Base-by-base conservation (phyloP, 2,113 vertebrate species). In the Rhadina sibilatrix region DNA sequence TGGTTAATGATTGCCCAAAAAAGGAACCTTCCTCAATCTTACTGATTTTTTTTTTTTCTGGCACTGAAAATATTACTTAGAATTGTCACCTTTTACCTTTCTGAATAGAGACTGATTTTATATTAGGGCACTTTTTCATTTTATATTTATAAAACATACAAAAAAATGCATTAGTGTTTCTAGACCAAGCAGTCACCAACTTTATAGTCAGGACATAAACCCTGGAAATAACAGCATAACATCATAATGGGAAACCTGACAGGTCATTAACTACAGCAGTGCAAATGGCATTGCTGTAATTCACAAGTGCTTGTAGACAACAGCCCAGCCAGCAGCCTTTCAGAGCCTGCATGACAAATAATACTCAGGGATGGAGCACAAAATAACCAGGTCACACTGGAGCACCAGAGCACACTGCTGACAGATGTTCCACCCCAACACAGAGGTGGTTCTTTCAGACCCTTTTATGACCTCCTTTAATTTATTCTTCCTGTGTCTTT, bases 181-280 rank as follows among this genome's bases (percentile, higher is more conserved):
- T 83, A 92, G 83, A 90, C 79, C 88, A 89, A 88, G 72, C 86
- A 90, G 93, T 92, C 82, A 88, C 90, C 64, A 75, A 40, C 83
- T 96, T 96, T 92, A 95, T 40, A 93, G 79, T 46, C 79, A 70
- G 76, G 82, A 94, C 92, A 89, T 93, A 96, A 96, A 94, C 85
- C 90, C 88, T 86, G 94, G 54, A 94, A 96, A 92, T 78, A 96
- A 70, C 54, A 92, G 75, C 91, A 46, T 76, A 88, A 90, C 92
- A 91, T 96, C 92, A 93, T 93, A 86, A 95, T 90, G 92, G 93
- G 92, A 90, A 86, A 83, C n/a, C 71, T 94, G 94, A 90, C 93
- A 95, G 93, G 79, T 64, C 20, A 6, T 95, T 96, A 94, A 96
- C 68, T 93, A 88, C 78, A 77, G 71, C 85, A 37, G 54, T 83